These are phyloP conservation scores for Chrysomallon squamiferum DNA, from an alignment of 1,140 invertebrate genomes.

Conservation along the genomic window DNA sequence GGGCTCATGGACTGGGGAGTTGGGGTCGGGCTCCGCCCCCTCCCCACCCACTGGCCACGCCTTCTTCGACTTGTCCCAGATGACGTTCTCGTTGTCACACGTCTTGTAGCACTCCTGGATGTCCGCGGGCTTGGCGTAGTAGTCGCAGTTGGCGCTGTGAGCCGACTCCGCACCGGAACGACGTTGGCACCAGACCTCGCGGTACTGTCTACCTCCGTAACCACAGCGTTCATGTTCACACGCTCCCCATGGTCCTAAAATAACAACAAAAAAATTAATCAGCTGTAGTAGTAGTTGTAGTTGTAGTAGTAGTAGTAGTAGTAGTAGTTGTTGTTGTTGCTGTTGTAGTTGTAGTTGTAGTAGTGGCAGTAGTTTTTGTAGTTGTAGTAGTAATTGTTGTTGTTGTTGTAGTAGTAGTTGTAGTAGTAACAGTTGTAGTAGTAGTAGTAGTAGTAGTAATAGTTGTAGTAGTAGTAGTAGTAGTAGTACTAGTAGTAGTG, in stretches of 20 bases:
- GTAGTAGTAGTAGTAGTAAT: too few relatives aligned
- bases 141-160: background rate
- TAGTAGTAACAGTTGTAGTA: too few relatives aligned
- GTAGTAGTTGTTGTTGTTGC: too few relatives aligned
- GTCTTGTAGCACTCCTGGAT: conserved; percentile 31
- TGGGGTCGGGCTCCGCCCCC: background rate
- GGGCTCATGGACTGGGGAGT: background rate
- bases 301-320: too few relatives aligned
- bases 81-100: conserved; percentile 20
- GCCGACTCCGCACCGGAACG: background rate
- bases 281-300: too few relatives aligned
- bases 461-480: too few relatives aligned
- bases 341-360: too few relatives aligned
- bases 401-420: too few relatives aligned
- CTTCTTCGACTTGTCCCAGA: background rate
- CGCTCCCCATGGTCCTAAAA: background rate
- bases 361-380: too few relatives aligned
- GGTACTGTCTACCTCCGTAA: background rate
- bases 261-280: background rate
- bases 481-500: too few relatives aligned
- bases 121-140: conserved; percentile 6
- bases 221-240: conserved; percentile 1
- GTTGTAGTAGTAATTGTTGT: too few relatives aligned
- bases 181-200: background rate
- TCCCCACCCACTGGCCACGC: background rate